A percentile compares a stretch with the other conserved stretches of the same genome.
phyloP scores from a whole-genome alignment of 1,140 invertebrate genomes.

The Phortica variegata region DNA sequence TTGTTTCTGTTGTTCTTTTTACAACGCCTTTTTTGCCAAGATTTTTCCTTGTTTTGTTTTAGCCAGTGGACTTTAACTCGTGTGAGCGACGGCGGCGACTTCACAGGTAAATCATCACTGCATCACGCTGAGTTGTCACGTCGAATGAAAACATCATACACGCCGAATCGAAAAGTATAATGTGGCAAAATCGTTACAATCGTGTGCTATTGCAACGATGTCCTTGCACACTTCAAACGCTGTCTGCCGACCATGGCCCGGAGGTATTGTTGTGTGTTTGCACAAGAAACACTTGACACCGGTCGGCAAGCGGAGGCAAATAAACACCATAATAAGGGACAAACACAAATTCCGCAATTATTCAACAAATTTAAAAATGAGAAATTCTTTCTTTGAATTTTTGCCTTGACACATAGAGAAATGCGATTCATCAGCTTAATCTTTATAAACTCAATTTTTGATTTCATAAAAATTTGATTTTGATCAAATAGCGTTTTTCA shows the following conservation, averaged over 20 bases:
- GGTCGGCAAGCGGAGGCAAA: slow-evolving; percentile 25
- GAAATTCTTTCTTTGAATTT: background rate
- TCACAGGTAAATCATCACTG: slow-evolving; percentile 34
- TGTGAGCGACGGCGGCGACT: slow-evolving; percentile 1
- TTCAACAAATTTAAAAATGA: slow-evolving; percentile 12
- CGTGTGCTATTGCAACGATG: slow-evolving; percentile 10
- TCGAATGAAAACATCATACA: slow-evolving; percentile 22
- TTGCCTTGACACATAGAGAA: too few relatives aligned
- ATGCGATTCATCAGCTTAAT: too few relatives aligned
- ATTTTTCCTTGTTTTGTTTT: slow-evolving; percentile 43
- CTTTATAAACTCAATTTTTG: too few relatives aligned
- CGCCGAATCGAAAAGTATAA: slow-evolving; percentile 46
- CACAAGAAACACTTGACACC: slow-evolving; percentile 37
- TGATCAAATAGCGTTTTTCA: too few relatives aligned
- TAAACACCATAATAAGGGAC: slow-evolving; percentile 50
- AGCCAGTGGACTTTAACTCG: slow-evolving; percentile 18
- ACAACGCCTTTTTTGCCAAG: too few relatives aligned
- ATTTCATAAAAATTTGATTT: too few relatives aligned
- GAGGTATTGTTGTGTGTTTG: slow-evolving; percentile 34
- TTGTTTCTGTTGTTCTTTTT: slow-evolving; percentile 6
- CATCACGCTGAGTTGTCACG: slow-evolving; percentile 41
- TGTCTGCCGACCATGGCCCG: slow-evolving; percentile 7
- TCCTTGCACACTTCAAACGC: slow-evolving; percentile 24
- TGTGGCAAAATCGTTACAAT: slow-evolving; percentile 52
- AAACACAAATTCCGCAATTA: slow-evolving; percentile 29